Conservation (phyloP, 1,140 invertebrate species). For the Bilobella aurantiaca region DNA sequence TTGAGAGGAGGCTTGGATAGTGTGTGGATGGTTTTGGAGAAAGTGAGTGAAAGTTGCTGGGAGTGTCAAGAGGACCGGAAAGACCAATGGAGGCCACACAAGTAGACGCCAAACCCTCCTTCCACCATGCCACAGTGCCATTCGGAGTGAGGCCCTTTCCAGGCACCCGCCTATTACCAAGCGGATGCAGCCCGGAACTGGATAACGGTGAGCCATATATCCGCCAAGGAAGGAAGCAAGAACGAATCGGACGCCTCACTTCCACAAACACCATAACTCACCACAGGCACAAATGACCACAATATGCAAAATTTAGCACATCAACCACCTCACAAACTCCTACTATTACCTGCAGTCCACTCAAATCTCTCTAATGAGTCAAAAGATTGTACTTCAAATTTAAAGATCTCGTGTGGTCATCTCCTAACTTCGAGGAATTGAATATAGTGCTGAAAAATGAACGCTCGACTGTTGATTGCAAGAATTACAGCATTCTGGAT, state of each 20-base stretch:
- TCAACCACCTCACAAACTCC: too few species aligned
- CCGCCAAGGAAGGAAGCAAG: conserved; percentile 35
- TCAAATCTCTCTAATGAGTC: too few species aligned
- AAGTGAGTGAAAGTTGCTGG: conserved; percentile 19
- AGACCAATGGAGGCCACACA: conserved; percentile 34
- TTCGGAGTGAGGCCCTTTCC: not conserved
- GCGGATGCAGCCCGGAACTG: conserved; percentile 35
- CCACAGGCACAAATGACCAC: conserved; percentile 32
- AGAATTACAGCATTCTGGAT: too few species aligned
- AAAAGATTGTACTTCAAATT: too few species aligned
- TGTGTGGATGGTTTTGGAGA: conserved; percentile 20
- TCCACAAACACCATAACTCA: conserved; percentile 33
- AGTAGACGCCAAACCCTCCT: conserved; percentile 34
- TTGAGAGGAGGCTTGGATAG: not conserved
- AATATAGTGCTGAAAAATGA: too few species aligned
- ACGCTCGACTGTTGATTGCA: too few species aligned
- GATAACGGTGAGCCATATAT: conserved; percentile 36
- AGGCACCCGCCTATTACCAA: not conserved
- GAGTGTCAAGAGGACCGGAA: conserved; percentile 36
- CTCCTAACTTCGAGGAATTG: too few species aligned
- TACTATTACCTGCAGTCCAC: too few species aligned
- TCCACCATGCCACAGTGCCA: conserved; percentile 15
- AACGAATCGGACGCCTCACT: conserved; percentile 34
- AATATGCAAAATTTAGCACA: too few species aligned
- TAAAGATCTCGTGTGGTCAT: too few species aligned